Percentiles rank a stretch among this genome's conserved stretches.
phyloP scores from a whole-genome alignment of 2,888 invertebrate genomes.

The Idaea dimidiata region DNA sequence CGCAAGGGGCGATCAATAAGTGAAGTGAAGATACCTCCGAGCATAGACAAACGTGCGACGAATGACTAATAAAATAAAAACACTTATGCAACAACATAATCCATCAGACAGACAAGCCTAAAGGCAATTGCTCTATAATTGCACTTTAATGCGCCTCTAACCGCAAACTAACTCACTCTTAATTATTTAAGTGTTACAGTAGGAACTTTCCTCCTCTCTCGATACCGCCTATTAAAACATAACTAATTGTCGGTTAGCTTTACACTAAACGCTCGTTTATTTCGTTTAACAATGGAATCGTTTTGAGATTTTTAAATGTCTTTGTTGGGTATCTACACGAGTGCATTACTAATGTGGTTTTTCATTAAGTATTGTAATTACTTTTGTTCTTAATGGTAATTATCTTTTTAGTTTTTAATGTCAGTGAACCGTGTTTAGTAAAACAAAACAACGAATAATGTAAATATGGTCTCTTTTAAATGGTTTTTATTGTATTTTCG shows the following conservation, averaged over 20 bases:
- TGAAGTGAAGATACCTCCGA: neutral
- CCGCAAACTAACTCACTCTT: conserved; percentile 60
- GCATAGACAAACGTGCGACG: conserved; percentile 15
- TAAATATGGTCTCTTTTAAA: neutral
- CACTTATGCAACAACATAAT: conserved; percentile 29
- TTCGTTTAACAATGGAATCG: conserved; percentile 30
- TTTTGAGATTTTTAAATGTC: conserved; percentile 22
- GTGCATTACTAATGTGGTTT: conserved; percentile 16
- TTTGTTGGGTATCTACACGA: conserved; percentile 10
- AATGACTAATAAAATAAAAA: conserved; percentile 25
- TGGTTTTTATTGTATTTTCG: no score
- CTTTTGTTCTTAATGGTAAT: conserved; percentile 15
- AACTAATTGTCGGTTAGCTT: conserved; percentile 63
- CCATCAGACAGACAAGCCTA: conserved; percentile 23
- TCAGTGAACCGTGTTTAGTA: conserved; percentile 18
- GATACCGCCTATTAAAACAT: conserved; percentile 47
- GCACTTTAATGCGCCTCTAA: conserved; percentile 53
- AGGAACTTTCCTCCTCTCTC: conserved; percentile 56
- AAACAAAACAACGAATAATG: neutral
- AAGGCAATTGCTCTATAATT: conserved; percentile 41
- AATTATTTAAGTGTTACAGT: conserved; percentile 55
- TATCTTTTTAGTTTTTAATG: conserved; percentile 17
- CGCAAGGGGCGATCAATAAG: neutral
- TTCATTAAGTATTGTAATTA: conserved; percentile 16
- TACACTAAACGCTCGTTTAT: conserved; percentile 49